Evolutionary conservation across 2,888 invertebrate genomes (phyloP).

Genomic region (Lacanobia oleracea): DNA sequence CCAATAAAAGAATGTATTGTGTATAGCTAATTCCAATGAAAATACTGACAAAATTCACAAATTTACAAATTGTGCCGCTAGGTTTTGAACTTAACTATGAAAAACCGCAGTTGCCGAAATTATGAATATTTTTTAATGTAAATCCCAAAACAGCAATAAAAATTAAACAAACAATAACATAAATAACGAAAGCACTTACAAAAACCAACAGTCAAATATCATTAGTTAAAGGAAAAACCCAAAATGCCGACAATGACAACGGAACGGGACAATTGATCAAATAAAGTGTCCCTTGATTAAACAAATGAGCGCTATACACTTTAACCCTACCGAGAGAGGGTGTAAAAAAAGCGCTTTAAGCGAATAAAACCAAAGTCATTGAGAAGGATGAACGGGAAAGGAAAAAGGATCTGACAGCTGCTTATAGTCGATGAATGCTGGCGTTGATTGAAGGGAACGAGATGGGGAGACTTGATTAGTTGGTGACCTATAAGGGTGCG

Average conservation of each 20-base stretch:
- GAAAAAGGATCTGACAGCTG: constrained; percentile 51
- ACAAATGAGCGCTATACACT: constrained; percentile 57
- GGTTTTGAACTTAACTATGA: not conserved
- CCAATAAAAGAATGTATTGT: too few relatives aligned
- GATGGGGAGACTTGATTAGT: constrained; percentile 34
- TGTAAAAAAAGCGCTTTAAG: constrained; percentile 51
- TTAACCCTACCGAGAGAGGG: constrained; percentile 29
- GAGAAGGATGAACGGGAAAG: constrained; percentile 36
- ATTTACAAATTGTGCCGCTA: too few relatives aligned
- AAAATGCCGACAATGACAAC: constrained; percentile 40
- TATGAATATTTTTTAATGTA: not conserved
- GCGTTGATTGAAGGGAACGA: constrained; percentile 50
- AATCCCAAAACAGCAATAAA: not conserved
- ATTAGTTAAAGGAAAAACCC: constrained; percentile 35
- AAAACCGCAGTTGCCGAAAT: not conserved
- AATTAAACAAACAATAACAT: constrained; percentile 25
- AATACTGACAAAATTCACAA: too few relatives aligned
- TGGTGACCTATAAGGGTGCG: constrained; percentile 12
- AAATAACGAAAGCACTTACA: constrained; percentile 24
- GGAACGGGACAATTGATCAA: constrained; percentile 60
- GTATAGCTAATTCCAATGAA: too few relatives aligned
- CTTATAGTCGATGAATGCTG: constrained; percentile 41
- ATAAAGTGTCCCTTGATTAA: constrained; percentile 63
- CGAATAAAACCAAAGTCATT: constrained; percentile 49
- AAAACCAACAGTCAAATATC: constrained; percentile 32